Evolutionary conservation across 2,797 vertebrate species (phyloP), one percentile per base, ranked within the genome.

Genomic region (Sorex maritimensis): DNA sequence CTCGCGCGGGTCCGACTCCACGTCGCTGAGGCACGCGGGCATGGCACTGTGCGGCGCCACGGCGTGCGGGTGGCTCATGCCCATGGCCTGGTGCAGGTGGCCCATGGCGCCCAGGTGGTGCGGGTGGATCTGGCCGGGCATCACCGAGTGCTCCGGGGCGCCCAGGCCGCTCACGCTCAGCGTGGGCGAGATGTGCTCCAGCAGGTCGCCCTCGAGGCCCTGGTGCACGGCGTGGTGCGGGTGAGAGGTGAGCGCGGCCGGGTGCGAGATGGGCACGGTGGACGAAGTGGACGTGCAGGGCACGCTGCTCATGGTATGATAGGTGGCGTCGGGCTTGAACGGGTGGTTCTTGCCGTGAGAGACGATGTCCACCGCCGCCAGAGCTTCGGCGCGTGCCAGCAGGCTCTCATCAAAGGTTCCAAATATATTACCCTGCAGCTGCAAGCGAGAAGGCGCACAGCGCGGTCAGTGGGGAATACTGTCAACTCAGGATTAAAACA

Each of bases 401-500:
- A 99, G 98, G 98, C 98, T 99, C 98, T 99, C 99, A 98, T 99
- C 99, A 98, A 99, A 99, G 98, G 99, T 98, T 96, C 99, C 99
- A 97, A 99, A 99, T 99, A 99, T 99, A 99, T 99, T 99, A 98
- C 98, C 99, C 99, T 99, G 99, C 97, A 99, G 99, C 99, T 99
- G 99, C 98, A 98, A 98, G 98, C 98, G 95, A 98, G 98, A 99
- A 98, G 95, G 98, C 97, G 98, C 99, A 98, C 98, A 98, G 97
- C 97, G 98, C 97, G 98, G 99, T 99, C 99, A 99, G 98, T 97
- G 97, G 99, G 99, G 99, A 99, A 99, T 99, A 98, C 97, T 98
- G 99, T 98, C 99, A 99, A 98, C 98, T 98, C 98, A 98, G 98
- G 98, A 98, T 98, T 98, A 98, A 98, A 98, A 98, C 98, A 99